These are phyloP conservation scores for Nycteola revayana DNA, from an alignment of 2,888 invertebrate genomes.

Conservation along the genomic window DNA sequence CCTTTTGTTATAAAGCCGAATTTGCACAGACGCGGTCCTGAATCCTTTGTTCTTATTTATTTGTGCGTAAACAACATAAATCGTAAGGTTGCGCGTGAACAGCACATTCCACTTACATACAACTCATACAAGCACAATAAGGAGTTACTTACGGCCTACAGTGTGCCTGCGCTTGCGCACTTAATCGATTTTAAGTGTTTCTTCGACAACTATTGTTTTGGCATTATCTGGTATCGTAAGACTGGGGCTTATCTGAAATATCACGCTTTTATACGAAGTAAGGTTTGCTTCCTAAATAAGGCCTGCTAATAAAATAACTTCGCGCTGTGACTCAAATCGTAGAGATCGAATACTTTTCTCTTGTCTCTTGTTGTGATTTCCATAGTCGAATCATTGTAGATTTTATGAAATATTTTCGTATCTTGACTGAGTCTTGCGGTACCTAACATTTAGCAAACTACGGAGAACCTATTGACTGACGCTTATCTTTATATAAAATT, in stretches of 20 bases:
- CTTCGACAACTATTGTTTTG: slow-evolving; percentile 31
- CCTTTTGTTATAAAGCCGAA: slow-evolving; percentile 17
- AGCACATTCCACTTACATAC: slow-evolving; percentile 46
- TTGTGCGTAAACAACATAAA: slow-evolving; percentile 43
- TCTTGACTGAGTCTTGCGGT: too few species aligned
- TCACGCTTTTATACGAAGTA: slow-evolving; percentile 7
- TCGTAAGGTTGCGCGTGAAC: slow-evolving; percentile 42
- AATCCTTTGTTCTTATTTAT: slow-evolving; percentile 29
- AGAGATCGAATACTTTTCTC: too few species aligned
- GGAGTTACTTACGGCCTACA: slow-evolving; percentile 33
- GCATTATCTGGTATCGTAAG: slow-evolving; percentile 31
- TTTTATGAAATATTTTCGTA: too few species aligned
- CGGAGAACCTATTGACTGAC: too few species aligned
- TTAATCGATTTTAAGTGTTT: slow-evolving; percentile 51
- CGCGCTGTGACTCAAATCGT: too few species aligned
- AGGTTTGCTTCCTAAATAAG: too few species aligned
- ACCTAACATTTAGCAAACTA: too few species aligned
- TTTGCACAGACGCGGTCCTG: slow-evolving; percentile 18
- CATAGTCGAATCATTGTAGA: too few species aligned
- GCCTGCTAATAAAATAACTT: too few species aligned
- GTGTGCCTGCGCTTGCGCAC: slow-evolving; percentile 35
- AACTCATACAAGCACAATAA: slow-evolving; percentile 2
- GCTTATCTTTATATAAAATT: too few species aligned
- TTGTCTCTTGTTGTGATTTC: too few species aligned
- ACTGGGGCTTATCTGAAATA: slow-evolving; percentile 21